Conservation (phyloP, 2,113 vertebrate species). For the Hylia prasina region DNA sequence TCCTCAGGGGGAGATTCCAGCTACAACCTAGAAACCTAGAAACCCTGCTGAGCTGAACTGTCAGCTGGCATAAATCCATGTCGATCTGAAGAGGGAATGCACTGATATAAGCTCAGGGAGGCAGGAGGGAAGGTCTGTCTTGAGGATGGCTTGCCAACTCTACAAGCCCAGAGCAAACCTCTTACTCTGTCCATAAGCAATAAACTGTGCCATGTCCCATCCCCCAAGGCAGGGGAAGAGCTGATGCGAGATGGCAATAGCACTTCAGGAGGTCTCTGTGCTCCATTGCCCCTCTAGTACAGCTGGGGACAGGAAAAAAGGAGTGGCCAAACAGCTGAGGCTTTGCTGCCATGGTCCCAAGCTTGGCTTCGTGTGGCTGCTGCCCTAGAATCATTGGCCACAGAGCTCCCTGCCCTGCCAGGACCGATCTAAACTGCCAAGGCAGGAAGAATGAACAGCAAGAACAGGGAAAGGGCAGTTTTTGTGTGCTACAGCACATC, state of each 20-base stretch:
- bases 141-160: background rate
- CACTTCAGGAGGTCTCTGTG: background rate
- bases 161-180: background rate
- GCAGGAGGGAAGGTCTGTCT: background rate
- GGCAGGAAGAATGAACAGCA: background rate
- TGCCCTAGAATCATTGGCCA: background rate
- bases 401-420: background rate
- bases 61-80: background rate
- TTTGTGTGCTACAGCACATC: background rate
- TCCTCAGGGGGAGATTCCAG: background rate
- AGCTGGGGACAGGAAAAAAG: background rate
- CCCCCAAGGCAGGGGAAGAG: background rate
- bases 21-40: conserved; percentile 17
- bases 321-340: background rate
- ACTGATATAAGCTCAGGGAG: background rate
- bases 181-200: background rate
- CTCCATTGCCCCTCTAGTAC: background rate
- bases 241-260: background rate
- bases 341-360: background rate
- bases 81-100: background rate
- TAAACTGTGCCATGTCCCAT: background rate
- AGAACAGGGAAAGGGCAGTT: background rate
- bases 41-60: background rate
- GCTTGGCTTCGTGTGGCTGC: background rate
- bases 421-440: background rate